phyloP scores from a whole-genome alignment of 2,113 vertebrate species.

The Orientallactaga bullata region DNA sequence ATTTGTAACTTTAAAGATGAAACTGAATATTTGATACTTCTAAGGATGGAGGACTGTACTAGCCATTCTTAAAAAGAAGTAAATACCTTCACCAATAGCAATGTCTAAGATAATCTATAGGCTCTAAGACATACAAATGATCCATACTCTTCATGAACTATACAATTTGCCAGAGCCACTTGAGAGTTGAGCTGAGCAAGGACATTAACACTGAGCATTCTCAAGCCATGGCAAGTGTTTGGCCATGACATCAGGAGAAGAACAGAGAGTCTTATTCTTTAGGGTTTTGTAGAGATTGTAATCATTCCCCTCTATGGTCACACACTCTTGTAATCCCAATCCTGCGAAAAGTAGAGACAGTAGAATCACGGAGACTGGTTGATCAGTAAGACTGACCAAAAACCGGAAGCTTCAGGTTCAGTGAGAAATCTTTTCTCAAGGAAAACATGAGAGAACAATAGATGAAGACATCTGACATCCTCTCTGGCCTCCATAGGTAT shows the following conservation, averaged over 20 bases:
- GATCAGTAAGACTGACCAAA: too few relatives aligned
- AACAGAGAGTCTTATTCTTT: neutral
- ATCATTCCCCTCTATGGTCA: neutral
- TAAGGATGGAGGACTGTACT: conserved; percentile 19
- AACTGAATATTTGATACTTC: neutral
- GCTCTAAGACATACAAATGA: neutral
- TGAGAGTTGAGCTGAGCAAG: neutral
- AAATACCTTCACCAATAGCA: neutral
- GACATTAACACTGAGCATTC: neutral
- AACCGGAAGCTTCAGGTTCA: too few relatives aligned
- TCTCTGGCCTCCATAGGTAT: too few relatives aligned
- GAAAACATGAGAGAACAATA: too few relatives aligned
- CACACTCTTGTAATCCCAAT: neutral
- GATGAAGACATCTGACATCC: too few relatives aligned
- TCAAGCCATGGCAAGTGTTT: neutral
- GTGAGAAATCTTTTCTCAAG: too few relatives aligned
- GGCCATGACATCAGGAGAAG: neutral
- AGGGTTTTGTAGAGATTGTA: neutral
- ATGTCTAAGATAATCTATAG: neutral
- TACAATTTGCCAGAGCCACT: neutral
- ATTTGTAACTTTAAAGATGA: neutral
- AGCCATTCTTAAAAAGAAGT: neutral
- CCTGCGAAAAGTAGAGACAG: neutral
- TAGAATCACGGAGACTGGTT: too few relatives aligned
- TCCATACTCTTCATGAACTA: neutral